A percentile compares a stretch with the other conserved stretches of the same genome.
Conservation (phyloP, 2,888 invertebrate species). For the Scrobipalpa costella region DNA sequence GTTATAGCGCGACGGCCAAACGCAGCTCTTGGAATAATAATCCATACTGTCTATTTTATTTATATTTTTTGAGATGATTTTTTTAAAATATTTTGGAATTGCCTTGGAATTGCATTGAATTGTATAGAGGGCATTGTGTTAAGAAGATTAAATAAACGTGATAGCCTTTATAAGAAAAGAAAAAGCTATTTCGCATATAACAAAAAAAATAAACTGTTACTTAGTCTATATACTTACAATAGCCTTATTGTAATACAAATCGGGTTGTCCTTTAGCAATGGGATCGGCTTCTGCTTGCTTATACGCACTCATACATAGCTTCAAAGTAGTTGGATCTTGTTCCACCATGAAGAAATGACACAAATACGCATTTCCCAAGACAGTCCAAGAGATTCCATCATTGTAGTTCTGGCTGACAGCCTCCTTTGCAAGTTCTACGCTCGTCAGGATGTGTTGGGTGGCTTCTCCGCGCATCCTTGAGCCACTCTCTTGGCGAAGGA, state of each 20-base stretch:
- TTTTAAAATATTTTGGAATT: no score
- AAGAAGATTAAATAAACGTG: no score
- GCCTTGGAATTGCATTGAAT: no score
- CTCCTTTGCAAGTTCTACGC: conserved; percentile 89
- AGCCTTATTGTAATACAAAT: conserved; percentile 92
- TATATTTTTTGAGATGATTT: no score
- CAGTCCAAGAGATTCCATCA: conserved; percentile 92
- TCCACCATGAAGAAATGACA: conserved; percentile 88
- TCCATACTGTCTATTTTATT: no score
- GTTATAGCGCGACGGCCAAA: no score
- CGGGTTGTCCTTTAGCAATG: conserved; percentile 86
- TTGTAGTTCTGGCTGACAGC: conserved; percentile 88
- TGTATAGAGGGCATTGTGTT: no score
- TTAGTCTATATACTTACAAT: conserved; percentile 84
- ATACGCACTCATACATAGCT: conserved; percentile 89
- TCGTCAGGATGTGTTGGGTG: conserved; percentile 83
- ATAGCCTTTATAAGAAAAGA: no score
- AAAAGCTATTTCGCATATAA: no score
- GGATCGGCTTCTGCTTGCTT: conserved; percentile 87
- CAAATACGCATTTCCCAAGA: conserved; percentile 92
- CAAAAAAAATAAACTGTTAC: no score
- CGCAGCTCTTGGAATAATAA: no score
- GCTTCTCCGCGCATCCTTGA: conserved; percentile 72
- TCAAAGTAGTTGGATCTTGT: conserved; percentile 86
- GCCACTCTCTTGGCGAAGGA: conserved; percentile 84